These are phyloP conservation scores for Dasypus novemcinctus DNA, from an alignment of 2,113 vertebrate genomes.

Conservation along the genomic window DNA sequence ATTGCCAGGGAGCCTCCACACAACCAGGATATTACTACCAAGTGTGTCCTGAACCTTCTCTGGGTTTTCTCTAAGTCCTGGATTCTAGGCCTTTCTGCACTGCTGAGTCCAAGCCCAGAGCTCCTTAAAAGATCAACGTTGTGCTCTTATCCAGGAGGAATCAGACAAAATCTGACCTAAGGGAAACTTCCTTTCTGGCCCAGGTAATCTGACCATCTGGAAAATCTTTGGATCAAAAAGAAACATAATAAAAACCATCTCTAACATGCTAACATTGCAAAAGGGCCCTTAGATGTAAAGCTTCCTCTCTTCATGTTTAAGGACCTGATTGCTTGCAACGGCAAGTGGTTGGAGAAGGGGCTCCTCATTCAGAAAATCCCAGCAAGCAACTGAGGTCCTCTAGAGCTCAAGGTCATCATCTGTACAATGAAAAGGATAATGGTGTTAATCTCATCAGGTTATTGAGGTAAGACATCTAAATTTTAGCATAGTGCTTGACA, in stretches of 20 bases:
- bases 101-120: background rate
- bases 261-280: background rate
- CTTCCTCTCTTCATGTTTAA: background rate
- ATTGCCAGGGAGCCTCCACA: rapidly evolving
- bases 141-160: background rate
- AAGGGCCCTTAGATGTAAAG: background rate
- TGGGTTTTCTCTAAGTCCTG: background rate
- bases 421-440: background rate
- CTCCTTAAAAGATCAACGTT: background rate
- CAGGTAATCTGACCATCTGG: background rate
- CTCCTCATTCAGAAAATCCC: background rate
- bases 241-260: background rate
- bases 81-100: background rate
- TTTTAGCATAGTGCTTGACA: background rate
- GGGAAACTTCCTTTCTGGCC: background rate
- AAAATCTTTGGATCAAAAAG: background rate
- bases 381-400: background rate
- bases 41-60: background rate
- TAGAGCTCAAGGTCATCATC: background rate
- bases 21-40: background rate
- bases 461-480: background rate
- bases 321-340: background rate
- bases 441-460: background rate
- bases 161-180: background rate
- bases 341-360: background rate